These are phyloP conservation scores for Danio choprae DNA, from an alignment of 2,797 vertebrate species.

Conservation along the genomic window DNA sequence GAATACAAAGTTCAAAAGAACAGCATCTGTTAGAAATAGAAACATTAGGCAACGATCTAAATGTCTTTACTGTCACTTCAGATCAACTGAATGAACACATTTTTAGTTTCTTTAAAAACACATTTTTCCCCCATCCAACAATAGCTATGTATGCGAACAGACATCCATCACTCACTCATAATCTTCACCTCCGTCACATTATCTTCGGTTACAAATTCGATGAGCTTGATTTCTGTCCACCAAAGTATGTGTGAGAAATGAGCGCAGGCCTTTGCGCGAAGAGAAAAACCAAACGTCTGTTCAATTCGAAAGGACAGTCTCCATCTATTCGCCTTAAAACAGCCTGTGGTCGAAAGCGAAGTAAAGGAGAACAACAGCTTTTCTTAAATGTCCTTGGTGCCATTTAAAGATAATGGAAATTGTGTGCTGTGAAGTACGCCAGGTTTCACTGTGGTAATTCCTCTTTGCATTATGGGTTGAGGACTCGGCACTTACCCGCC, in stretches of 20 bases:
- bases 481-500: slow-evolving; percentile 58
- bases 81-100: background rate
- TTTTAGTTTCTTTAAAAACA: background rate
- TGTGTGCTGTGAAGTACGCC: slow-evolving; percentile 62
- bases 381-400: slow-evolving; percentile 59
- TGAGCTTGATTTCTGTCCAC: background rate
- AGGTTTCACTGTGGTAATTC: slow-evolving; percentile 58
- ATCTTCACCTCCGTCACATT: background rate
- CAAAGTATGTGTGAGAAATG: background rate
- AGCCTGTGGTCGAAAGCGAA: slow-evolving; percentile 51
- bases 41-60: no score
- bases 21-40: no score
- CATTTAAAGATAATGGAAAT: slow-evolving; percentile 64
- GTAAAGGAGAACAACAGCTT: slow-evolving; percentile 45
- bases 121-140: no score
- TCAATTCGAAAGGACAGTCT: slow-evolving; percentile 37
- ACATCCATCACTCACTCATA: background rate
- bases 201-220: background rate
- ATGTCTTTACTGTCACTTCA: background rate
- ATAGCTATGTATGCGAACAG: background rate
- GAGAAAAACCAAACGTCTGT: slow-evolving; percentile 42
- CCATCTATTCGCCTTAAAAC: slow-evolving; percentile 41
- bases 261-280: slow-evolving; percentile 14
- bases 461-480: slow-evolving; percentile 58
- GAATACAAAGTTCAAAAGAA: no score